Base-by-base conservation (phyloP, 2,888 invertebrate species). In the Drosophila anceps region DNA sequence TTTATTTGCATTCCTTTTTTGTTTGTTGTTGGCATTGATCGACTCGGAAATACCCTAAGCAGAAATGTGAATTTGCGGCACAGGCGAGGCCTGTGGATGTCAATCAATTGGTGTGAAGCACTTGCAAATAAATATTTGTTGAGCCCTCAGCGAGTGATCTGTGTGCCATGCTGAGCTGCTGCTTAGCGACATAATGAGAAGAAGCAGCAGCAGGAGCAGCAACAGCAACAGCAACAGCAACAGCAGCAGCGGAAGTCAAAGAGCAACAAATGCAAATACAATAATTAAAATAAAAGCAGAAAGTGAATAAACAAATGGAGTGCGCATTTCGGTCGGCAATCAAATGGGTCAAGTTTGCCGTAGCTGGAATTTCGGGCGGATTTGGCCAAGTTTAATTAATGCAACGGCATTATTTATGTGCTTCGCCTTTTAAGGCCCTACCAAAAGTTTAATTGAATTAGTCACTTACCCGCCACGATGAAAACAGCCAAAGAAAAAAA, bases 401-500 rank as follows among this genome's bases (percentile, higher is more conserved):
- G 82, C 84, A 65, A 69, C 69, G 71, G 75, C 84, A 87, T 82
- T 84, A 82, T 84, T 82, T 84, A 81, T 84, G 53, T 61, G 74
- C 70, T 73, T 79, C 73, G 73, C 57, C 68, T 75, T 65, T 80
- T 65, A 57, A 50, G 54, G 58, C 29, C 50, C 69, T 46, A 41
- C 53, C 31, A 68, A 72, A 76, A 75, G 78, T 76, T 71, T 69
- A 87, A 83, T 84, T 78, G 88, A 83, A 87, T 83, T 84, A 81
- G 79, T 81, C 76, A 70, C 82, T 75, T 83, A 70, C 41, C 41
- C 55, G 46, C 59, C 70, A 51, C 46, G 51, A 60, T n/a, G 29
- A 8, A 41, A 48, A 39, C 39, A 20, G 20, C 29, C n/a, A n/a
- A 24, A 8, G 41, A 62, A 39, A n/a, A 18, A 41, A 29, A 39